Evolutionary conservation across 2,113 vertebrate species (phyloP).

Genomic region (Narcine bancroftii): DNA sequence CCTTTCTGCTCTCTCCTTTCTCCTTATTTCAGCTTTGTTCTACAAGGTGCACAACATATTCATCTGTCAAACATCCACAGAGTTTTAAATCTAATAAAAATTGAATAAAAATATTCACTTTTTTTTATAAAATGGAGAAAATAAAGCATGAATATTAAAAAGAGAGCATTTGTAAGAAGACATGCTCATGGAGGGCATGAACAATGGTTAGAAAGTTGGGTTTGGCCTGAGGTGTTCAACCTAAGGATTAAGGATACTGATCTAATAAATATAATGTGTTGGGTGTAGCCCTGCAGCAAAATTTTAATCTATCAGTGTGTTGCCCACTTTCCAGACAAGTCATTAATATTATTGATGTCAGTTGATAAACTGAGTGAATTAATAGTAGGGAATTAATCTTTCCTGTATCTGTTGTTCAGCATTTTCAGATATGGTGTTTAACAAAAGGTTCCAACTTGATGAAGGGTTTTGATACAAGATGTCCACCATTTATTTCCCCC

Average conservation of each 20-base stretch:
- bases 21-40: conserved; percentile 71
- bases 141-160: not conserved
- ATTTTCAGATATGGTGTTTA: not conserved
- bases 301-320: not conserved
- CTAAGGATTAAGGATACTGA: not conserved
- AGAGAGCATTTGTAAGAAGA: not conserved
- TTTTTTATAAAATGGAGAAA: not conserved
- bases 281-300: not conserved
- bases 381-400: not conserved
- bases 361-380: no score
- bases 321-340: not conserved
- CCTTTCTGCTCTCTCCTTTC: conserved; percentile 64
- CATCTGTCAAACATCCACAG: not conserved
- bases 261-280: not conserved
- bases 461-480: no score
- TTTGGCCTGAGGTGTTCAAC: not conserved
- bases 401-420: not conserved
- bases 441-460: no score
- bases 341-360: not conserved
- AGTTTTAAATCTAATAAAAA: not conserved
- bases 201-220: not conserved
- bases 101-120: not conserved
- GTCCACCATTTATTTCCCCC: no score
- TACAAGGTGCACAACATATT: conserved; percentile 43
- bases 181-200: not conserved